Evolutionary conservation across 2,888 invertebrate genomes (phyloP), one percentile per base, ranked within the genome.

Genomic region (Eupeodes luniger): DNA sequence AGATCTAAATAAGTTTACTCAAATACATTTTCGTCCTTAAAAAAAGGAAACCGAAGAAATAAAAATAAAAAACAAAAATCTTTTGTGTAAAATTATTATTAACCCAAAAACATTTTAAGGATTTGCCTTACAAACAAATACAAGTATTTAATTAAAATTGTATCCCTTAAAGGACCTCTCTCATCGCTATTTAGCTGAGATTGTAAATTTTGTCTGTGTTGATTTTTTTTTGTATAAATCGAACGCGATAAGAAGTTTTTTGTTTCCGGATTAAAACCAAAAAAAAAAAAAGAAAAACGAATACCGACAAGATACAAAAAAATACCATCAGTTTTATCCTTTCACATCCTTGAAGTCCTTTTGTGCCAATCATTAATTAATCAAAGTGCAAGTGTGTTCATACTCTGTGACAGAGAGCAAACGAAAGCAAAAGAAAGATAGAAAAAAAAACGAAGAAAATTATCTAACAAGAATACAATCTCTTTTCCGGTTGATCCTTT

Each of bases 291-390:
- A 53, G n/a, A 69, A 51, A 11, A 36, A 67, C 11, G 10, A 51
- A 12, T 27, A 27, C 27, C 27, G 27, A 27, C 27, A 27, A 27
- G 27, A 2, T 27, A 27, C 27, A 61, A 64, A 76, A 64, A 64
- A 74, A 62, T 75, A 36, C 64, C 67, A 36, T 57, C 67, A 69
- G 44, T 66, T 59, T 40, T 49, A 47, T 72, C 47, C 59, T 59
- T 47, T 59, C 47, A 27, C 27, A 47, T 72, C 16, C 14, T 85
- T 59, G 34, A 36, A 57, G 61, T 78, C 78, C 85, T 69, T 74
- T 77, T 81, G 81, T 67, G 79, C 69, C 66, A 77, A 80, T 87
- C 84, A 87, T 84, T 87, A 87, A 87, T 87, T 87, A 87, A 87
- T 87, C 87, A 84, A 57, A 87, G 87, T 87, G 87, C 87, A 80